Base-by-base conservation (phyloP, 1,140 invertebrate species). In the Zelostemma sp. region DNA sequence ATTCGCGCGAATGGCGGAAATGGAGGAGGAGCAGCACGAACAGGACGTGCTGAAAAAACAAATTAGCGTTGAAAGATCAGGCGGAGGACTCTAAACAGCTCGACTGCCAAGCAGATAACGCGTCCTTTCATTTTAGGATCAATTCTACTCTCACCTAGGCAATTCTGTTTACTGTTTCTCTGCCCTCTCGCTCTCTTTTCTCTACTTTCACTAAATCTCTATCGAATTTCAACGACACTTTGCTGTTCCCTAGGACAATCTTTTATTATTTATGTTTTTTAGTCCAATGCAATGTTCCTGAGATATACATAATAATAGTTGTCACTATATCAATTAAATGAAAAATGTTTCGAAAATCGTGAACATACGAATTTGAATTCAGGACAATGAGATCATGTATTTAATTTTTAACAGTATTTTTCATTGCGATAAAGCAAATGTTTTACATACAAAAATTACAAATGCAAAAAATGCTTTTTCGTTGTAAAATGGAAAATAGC, bases 51-150 rank as follows among this genome's bases (percentile, higher is more conserved):
- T 92, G 17, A 93, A 91, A 77, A 92, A 91, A 80, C 90, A 93
- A 78, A 95, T 97, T 73, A 90, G 91, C 25, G 95, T 98, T 0
- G 96, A 98, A 79, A 88, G 97, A 71, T 97, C 95, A 74, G 96
- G 97, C 0, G 97, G 97, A 75, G 97, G 97, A 65, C 85, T 99
- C 65, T 96, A 93, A 91, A 69, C 31, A 61, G 41, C 14, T 28
- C 9, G 11, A 43, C n/a, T 0, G 28, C 46, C 15, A 12, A 53
- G 2, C 51, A 56, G 8, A 25, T 25, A 25, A 25, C 3, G 21
- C 11, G 28, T 40, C 35, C 14, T 38, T 40, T 18, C 54, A 40
- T 21, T 18, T 50, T 68, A 68, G 57, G 54, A 62, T 5, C 54
- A 62, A 63, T 58, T 63, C 50, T 38, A 19, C 12, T 55, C 35